A percentile compares a stretch with the other conserved stretches of the same genome.
phyloP scores from a whole-genome alignment of 2,797 vertebrate species.

The Peromyscus eremicus region DNA sequence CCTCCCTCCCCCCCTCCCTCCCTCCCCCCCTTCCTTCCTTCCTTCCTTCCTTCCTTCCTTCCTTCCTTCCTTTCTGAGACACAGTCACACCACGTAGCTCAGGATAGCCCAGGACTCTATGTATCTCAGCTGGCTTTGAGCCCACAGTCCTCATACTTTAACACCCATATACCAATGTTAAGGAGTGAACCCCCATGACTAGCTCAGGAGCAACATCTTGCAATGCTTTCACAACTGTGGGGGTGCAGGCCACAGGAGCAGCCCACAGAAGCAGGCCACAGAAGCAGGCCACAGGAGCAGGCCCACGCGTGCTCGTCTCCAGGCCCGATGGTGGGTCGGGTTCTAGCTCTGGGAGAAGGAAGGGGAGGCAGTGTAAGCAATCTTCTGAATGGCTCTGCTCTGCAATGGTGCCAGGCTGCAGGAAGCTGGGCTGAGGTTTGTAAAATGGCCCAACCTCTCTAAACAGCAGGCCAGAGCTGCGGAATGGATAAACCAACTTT shows the following conservation, averaged over 20 bases:
- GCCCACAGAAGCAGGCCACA: not conserved
- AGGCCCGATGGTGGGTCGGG: not conserved
- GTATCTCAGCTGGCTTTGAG: not conserved
- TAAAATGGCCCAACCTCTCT: not conserved
- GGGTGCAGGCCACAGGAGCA: too few species aligned
- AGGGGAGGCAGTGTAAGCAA: not conserved
- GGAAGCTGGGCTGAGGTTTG: not conserved
- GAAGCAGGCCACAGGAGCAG: not conserved
- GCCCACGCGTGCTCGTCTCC: not conserved
- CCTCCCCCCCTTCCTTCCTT: too few species aligned
- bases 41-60: too few species aligned
- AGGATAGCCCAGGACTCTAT: not conserved
- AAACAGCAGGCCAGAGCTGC: not conserved
- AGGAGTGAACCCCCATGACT: not conserved
- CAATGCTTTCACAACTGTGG: not conserved
- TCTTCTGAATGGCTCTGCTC: not conserved
- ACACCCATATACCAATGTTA: not conserved
- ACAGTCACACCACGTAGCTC: too few species aligned
- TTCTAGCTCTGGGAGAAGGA: not conserved
- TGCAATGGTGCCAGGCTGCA: not conserved
- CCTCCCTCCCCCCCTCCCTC: too few species aligned
- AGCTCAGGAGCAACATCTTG: slow-evolving; percentile 9
- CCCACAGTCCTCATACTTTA: not conserved
- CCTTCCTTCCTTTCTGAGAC: not conserved
- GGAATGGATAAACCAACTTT: not conserved